Conservation (phyloP, 2,113 vertebrate species). For the Dascyllus trimaculatus region DNA sequence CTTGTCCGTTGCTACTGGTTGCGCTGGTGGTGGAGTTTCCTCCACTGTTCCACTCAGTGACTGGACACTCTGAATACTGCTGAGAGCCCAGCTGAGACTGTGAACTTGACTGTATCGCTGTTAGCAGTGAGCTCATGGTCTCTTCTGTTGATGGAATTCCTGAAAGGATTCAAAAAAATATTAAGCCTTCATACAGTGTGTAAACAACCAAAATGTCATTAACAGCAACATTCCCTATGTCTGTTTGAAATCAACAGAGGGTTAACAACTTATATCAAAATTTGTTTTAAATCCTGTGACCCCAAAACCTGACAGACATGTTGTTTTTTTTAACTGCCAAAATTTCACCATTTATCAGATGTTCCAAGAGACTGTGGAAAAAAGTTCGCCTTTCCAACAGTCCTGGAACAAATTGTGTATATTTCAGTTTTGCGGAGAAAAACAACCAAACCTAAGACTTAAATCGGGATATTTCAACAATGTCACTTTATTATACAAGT, state of each 20-base stretch:
- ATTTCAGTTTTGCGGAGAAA: no score
- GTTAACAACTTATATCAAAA: background rate
- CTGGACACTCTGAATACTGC: conserved; percentile 87
- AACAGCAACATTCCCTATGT: background rate
- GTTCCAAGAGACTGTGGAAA: no score
- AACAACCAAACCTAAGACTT: no score
- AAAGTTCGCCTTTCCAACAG: no score
- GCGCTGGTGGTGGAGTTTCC: conserved; percentile 78
- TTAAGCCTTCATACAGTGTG: background rate
- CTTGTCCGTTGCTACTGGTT: conserved; percentile 84
- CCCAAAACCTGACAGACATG: no score
- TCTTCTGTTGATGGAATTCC: conserved; percentile 88
- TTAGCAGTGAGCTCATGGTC: conserved; percentile 86
- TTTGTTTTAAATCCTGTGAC: no score
- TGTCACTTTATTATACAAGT: no score
- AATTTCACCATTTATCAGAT: no score
- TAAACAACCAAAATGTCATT: background rate
- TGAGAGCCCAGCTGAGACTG: conserved; percentile 83
- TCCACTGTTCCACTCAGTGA: conserved; percentile 88
- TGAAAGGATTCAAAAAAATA: conserved; percentile 57
- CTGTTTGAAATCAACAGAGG: background rate
- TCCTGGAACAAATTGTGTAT: no score
- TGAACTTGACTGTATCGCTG: conserved; percentile 84
- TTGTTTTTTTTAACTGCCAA: no score
- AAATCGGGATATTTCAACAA: no score